These are phyloP conservation scores for Pterois miles DNA, from an alignment of 2,797 vertebrate genomes.

Conservation along the genomic window DNA sequence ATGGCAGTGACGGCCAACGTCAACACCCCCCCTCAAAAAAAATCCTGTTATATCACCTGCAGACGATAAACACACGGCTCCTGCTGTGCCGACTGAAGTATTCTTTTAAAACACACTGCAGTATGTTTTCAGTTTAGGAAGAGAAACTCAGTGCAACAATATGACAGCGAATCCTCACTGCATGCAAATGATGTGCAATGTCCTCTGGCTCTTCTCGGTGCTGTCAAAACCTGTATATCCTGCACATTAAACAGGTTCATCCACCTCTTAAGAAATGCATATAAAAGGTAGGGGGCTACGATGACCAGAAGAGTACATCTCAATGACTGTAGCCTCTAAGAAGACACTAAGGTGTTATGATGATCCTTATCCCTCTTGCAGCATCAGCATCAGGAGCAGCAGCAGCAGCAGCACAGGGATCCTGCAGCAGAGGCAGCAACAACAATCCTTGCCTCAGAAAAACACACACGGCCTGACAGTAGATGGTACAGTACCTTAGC, in stretches of 20 bases:
- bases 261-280: constrained; percentile 43
- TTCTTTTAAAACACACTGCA: constrained; percentile 17
- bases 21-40: constrained; percentile 1
- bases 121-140: constrained; percentile 4
- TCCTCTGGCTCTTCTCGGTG: constrained; percentile 64
- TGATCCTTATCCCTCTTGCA: constrained; percentile 60
- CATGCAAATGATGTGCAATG: constrained; percentile 71
- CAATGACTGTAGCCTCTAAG: constrained; percentile 35
- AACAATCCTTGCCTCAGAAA: constrained; percentile 60
- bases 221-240: constrained; percentile 42
- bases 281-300: neutral
- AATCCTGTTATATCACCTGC: constrained; percentile 47
- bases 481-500: constrained; percentile 76
- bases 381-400: constrained; percentile 52
- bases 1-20: constrained; percentile 39
- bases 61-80: constrained; percentile 26
- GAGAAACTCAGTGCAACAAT: constrained; percentile 26
- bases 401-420: constrained; percentile 58
- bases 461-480: constrained; percentile 68
- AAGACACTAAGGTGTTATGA: constrained; percentile 59
- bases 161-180: constrained; percentile 42
- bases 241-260: constrained; percentile 45
- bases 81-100: neutral
- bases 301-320: constrained; percentile 37
- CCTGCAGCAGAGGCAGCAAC: constrained; percentile 74